Evolutionary conservation across 2,797 vertebrate species (phyloP).

Genomic region (Mus caroli): DNA sequence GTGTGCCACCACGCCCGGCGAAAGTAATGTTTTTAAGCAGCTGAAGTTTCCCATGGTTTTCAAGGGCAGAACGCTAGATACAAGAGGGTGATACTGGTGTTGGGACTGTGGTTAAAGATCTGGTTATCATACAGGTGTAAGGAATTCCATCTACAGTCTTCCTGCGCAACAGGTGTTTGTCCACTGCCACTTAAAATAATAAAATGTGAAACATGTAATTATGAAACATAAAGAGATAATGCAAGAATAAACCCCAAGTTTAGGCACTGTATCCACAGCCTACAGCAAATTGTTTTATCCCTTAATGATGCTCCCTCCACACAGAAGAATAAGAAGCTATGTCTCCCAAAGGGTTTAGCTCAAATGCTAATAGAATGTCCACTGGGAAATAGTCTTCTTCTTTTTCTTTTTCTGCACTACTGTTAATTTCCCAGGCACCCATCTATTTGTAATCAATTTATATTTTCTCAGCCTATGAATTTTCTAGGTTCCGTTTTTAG

Average conservation of each 20-base stretch:
- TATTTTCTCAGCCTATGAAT: background rate
- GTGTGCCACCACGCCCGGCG: too few species aligned
- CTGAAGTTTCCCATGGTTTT: background rate
- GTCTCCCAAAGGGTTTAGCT: background rate
- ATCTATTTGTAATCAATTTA: constrained; percentile 38
- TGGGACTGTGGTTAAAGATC: background rate
- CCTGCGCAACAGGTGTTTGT: background rate
- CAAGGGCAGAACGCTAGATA: background rate
- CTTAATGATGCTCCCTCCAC: background rate
- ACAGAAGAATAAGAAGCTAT: background rate
- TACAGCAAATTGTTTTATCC: background rate
- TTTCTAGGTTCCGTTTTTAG: constrained; percentile 3
- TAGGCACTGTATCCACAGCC: background rate
- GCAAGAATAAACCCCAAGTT: background rate
- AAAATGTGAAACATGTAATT: background rate
- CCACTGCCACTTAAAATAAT: constrained; percentile 7
- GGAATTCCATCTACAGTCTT: background rate
- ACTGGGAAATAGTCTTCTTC: background rate
- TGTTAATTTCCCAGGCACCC: constrained; percentile 6
- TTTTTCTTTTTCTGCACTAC: background rate
- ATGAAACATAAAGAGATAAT: background rate
- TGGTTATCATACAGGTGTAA: background rate
- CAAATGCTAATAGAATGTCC: background rate
- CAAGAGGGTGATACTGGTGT: background rate
- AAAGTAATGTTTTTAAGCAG: background rate